phyloP scores from a whole-genome alignment of 2,888 invertebrate species.

The Coelinius sp. region DNA sequence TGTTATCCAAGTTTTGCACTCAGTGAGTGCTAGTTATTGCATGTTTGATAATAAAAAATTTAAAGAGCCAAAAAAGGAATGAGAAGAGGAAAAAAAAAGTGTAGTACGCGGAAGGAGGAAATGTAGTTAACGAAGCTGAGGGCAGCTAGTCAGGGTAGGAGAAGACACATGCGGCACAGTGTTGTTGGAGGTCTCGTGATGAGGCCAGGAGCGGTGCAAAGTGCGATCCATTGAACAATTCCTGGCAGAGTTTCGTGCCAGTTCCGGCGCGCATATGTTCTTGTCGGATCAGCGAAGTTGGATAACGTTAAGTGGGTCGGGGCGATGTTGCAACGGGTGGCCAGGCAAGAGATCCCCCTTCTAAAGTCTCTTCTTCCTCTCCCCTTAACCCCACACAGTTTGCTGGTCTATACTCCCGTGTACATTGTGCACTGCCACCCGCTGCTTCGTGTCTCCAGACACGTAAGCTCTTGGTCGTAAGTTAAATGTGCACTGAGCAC shows the following conservation, averaged over 20 bases:
- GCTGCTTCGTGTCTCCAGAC: slow-evolving; percentile 33
- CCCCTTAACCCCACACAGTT: neutral
- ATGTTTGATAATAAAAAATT: neutral
- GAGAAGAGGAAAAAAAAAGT: neutral
- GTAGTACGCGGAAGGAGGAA: neutral
- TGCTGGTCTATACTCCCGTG: slow-evolving; percentile 26
- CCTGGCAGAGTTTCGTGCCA: slow-evolving; percentile 40
- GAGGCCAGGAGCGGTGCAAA: slow-evolving; percentile 37
- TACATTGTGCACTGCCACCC: slow-evolving; percentile 33
- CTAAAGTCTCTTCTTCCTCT: neutral
- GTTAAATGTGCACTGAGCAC: slow-evolving; percentile 35
- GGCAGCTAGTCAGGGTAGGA: slow-evolving; percentile 11
- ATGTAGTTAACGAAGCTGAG: slow-evolving; percentile 25
- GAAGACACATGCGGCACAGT: slow-evolving; percentile 35
- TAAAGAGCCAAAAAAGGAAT: neutral
- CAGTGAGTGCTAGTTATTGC: neutral
- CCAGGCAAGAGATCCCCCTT: slow-evolving; percentile 27
- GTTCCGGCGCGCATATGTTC: slow-evolving; percentile 41
- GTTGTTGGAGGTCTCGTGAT: slow-evolving; percentile 35
- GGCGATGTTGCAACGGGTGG: slow-evolving; percentile 41
- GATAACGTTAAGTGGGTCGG: slow-evolving; percentile 41
- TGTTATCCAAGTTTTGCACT: neutral
- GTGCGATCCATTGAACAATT: slow-evolving; percentile 42
- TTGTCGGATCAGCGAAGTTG: slow-evolving; percentile 42
- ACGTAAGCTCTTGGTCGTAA: slow-evolving; percentile 37